Percentiles rank a stretch among this genome's conserved stretches.
Conservation (phyloP, 2,113 vertebrate genomes). For the Irena cyanogastra region DNA sequence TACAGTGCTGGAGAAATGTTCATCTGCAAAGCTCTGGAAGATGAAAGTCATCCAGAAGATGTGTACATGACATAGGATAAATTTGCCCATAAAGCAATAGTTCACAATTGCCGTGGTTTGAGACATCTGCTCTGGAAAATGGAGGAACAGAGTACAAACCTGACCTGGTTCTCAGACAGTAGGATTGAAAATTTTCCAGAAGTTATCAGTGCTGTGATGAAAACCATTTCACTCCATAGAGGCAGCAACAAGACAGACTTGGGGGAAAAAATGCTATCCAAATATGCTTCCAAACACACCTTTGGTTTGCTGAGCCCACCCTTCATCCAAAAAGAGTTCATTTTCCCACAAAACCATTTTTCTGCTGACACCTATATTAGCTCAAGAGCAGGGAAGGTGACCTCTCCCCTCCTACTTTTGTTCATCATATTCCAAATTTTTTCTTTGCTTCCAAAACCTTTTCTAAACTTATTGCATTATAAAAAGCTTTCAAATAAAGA, state of each 20-base stretch:
- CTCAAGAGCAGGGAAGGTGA: neutral
- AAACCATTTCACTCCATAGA: neutral
- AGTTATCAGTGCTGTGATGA: neutral
- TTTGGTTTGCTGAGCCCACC: neutral
- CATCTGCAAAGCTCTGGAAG: neutral
- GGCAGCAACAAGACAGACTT: neutral
- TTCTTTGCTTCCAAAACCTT: neutral
- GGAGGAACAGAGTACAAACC: neutral
- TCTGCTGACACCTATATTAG: neutral
- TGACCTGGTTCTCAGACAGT: fast-evolving
- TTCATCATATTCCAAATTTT: no score
- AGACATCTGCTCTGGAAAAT: neutral
- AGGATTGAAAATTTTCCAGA: neutral
- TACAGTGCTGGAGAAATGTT: neutral
- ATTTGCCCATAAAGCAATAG: neutral
- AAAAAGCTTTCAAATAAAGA: neutral
- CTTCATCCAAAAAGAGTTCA: neutral
- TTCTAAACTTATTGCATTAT: neutral
- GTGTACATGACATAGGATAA: neutral
- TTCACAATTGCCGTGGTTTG: neutral
- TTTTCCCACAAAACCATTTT: neutral
- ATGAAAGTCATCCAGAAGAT: neutral
- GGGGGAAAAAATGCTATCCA: neutral
- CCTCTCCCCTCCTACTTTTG: neutral
- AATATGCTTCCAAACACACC: neutral